Evolutionary conservation across 1,140 invertebrate species (phyloP).

Genomic region (Pogonomyrmex barbatus): DNA sequence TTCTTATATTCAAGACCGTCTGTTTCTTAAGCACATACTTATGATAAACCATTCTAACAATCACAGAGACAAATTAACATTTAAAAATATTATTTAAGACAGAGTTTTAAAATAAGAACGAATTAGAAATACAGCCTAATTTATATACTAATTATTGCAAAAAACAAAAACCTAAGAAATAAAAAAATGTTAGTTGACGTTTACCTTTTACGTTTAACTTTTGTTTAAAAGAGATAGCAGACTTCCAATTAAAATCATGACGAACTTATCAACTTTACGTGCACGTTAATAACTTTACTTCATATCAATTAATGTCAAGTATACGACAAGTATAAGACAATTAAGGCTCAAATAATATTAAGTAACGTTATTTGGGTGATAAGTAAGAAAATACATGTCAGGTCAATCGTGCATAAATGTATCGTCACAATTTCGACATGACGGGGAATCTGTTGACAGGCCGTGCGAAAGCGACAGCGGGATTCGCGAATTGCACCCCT

Average conservation of each 20-base stretch:
- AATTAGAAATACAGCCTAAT: not conserved
- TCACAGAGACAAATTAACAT: too few species aligned
- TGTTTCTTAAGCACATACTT: too few species aligned
- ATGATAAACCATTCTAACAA: too few species aligned
- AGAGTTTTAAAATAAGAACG: too few species aligned
- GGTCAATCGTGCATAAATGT: not conserved
- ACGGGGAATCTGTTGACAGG: constrained; percentile 44
- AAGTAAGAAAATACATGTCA: not conserved
- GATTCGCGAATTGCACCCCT: constrained; percentile 35
- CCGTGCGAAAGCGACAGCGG: constrained; percentile 53
- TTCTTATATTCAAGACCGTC: too few species aligned
- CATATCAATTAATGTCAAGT: not conserved
- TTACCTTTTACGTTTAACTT: not conserved
- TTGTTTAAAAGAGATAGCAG: not conserved
- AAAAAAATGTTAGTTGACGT: not conserved
- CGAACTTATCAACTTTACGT: not conserved
- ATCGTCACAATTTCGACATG: constrained; percentile 12
- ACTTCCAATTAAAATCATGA: not conserved
- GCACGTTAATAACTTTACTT: not conserved
- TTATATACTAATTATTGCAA: not conserved
- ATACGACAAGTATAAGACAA: not conserved
- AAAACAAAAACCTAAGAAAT: not conserved
- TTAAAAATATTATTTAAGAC: too few species aligned
- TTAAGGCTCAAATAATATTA: not conserved
- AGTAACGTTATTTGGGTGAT: not conserved